Percentiles rank a stretch among this genome's conserved stretches.
These are phyloP conservation scores for Thripadectes ignobilis DNA, from an alignment of 2,797 vertebrate species.

Conservation along the genomic window DNA sequence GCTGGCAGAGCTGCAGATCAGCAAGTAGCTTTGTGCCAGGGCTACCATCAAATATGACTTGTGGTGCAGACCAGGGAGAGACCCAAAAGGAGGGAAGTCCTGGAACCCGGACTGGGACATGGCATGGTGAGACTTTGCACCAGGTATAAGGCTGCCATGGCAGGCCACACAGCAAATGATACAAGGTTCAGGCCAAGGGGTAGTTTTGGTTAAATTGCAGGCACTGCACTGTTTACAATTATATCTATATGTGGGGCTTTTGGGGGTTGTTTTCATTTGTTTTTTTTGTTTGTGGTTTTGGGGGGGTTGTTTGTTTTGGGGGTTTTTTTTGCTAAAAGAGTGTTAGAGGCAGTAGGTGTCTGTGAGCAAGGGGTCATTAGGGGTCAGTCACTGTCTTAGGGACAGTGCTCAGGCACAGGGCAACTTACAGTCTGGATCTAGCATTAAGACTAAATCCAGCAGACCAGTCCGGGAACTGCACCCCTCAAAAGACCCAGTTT, in stretches of 20 bases:
- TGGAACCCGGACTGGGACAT: background rate
- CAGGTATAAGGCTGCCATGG: background rate
- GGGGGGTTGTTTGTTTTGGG: too few relatives aligned
- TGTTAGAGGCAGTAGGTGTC: background rate
- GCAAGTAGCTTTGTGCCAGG: background rate
- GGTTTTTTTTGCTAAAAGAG: background rate
- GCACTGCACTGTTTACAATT: background rate
- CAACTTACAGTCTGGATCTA: background rate
- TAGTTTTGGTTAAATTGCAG: background rate
- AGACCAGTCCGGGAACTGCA: background rate
- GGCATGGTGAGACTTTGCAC: rapidly evolving
- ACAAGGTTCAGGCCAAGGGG: background rate
- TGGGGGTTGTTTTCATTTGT: too few relatives aligned
- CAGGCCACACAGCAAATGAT: background rate
- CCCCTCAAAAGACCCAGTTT: background rate
- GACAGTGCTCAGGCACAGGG: background rate
- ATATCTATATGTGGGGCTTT: rapidly evolving
- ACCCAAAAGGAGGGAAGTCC: background rate
- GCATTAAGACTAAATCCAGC: background rate
- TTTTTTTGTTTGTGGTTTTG: too few relatives aligned
- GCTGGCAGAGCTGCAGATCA: rapidly evolving
- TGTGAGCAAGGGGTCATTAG: background rate
- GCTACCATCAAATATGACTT: background rate
- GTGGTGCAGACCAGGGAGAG: background rate
- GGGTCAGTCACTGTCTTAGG: background rate